A percentile compares a stretch with the other conserved stretches of the same genome.
Conservation (phyloP, 2,797 vertebrate genomes). For the Gambelia wislizenii region DNA sequence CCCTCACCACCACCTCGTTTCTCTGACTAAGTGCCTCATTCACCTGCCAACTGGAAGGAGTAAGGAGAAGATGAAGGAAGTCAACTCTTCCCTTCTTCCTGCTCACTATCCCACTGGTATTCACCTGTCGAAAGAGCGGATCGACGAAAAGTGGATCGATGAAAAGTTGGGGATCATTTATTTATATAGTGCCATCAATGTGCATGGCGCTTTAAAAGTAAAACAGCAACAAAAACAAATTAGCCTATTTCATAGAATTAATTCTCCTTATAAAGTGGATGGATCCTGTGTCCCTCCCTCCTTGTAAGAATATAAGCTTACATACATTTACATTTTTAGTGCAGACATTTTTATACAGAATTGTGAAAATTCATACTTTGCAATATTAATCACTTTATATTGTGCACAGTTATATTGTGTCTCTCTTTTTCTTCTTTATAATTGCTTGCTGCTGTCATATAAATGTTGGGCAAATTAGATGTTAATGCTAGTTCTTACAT, state of each 20-base stretch:
- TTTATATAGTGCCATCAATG: too few relatives aligned
- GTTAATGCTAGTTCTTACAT: background rate
- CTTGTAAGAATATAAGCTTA: background rate
- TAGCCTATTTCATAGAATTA: constrained; percentile 11
- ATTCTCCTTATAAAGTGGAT: background rate
- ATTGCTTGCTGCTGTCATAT: rapidly evolving
- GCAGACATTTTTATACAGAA: background rate
- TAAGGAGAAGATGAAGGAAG: too few relatives aligned
- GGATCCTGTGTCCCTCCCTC: background rate
- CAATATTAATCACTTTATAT: background rate
- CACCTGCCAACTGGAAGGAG: too few relatives aligned
- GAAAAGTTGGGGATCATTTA: too few relatives aligned
- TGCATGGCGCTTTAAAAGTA: too few relatives aligned
- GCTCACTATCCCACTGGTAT: too few relatives aligned
- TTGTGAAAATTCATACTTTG: background rate
- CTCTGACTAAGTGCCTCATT: too few relatives aligned
- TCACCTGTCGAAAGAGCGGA: too few relatives aligned
- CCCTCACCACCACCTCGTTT: too few relatives aligned
- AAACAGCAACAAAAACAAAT: too few relatives aligned
- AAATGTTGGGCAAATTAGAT: background rate
- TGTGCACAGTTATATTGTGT: background rate
- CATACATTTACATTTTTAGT: background rate
- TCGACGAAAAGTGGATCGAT: too few relatives aligned
- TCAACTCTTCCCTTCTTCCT: too few relatives aligned
- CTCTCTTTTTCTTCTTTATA: constrained; percentile 25